Evolutionary conservation across 2,797 vertebrate genomes (phyloP), one percentile per base, ranked within the genome.

Genomic region (Tragopan temminckii): DNA sequence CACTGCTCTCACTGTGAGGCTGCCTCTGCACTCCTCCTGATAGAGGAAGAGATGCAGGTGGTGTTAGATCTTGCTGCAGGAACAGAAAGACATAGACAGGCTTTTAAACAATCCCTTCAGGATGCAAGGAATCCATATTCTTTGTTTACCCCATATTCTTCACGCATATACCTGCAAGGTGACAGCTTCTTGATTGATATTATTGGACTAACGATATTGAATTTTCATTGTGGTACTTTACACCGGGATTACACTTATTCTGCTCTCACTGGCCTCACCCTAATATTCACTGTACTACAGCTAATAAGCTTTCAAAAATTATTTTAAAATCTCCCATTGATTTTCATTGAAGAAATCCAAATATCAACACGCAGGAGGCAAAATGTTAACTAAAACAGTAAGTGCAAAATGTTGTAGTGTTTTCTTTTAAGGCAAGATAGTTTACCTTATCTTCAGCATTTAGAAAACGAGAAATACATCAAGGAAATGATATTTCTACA

Each of bases 321-420:
- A 94, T 85, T 79, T 77, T 76, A 42, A 91, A 84, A 80, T 68
- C 52, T 90, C 48, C 55, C 79, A 95, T 40, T 82, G 90, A 80
- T 91, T 95, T 94, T 93, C 84, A 80, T 89, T 78, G 75, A 74
- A 89, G n/a, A 68, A 96, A 90, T 68, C 42, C 77, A 86, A 84
- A 89, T 68, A 87, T 7, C n/a, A 80, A 53, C 62, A 67, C 53
- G 45, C 6, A 31, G 74, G 84, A 64, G 82, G 50, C 29, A 79
- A 87, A 58, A 82, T 40, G 86, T 58, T 50, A 89, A 69, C 66
- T 68, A 78, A 66, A 95, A 77, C 78, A 87, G 87, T 36, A 77
- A 89, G 24, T 75, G 29, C 89, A 58, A 83, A 85, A 82, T 38
- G 50, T 42, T 66, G 11, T 6, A 68, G 35, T 25, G 31, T 79